phyloP scores from a whole-genome alignment of 2,888 invertebrate genomes.

The Agrilus cyanescens region DNA sequence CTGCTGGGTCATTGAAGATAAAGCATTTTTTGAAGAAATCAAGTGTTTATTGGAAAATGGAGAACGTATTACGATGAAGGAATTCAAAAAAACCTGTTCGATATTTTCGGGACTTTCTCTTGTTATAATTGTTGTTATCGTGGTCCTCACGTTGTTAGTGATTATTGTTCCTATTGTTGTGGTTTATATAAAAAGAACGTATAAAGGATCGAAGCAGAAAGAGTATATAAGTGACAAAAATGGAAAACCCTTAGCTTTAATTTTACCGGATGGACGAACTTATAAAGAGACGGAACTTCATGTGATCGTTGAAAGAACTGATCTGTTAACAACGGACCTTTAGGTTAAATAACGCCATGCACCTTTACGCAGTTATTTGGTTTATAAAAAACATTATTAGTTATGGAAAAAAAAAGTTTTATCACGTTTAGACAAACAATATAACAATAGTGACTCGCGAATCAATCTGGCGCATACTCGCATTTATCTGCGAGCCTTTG shows the following conservation, averaged over 20 bases:
- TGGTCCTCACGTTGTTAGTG: slow-evolving; percentile 37
- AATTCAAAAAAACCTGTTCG: slow-evolving; percentile 28
- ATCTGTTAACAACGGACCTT: slow-evolving; percentile 69
- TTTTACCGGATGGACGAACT: slow-evolving; percentile 69
- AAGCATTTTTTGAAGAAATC: slow-evolving; percentile 24
- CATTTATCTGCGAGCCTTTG: no score
- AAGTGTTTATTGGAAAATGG: slow-evolving; percentile 23
- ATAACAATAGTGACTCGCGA: no score
- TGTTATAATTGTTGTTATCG: slow-evolving; percentile 31
- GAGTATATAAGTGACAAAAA: slow-evolving; percentile 42
- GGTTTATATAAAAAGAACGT: slow-evolving; percentile 33
- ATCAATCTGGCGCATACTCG: no score
- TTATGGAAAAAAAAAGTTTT: no score
- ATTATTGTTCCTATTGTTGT: slow-evolving; percentile 31
- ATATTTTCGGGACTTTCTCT: slow-evolving; percentile 25
- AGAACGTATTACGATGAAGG: slow-evolving; percentile 21
- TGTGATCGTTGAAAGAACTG: slow-evolving; percentile 74
- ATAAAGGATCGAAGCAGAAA: slow-evolving; percentile 31
- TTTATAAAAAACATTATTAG: no score
- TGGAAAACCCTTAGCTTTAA: slow-evolving; percentile 48
- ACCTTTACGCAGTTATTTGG: no score
- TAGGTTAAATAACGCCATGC: slow-evolving; percentile 31
- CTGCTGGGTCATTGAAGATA: slow-evolving; percentile 32
- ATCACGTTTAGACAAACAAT: no score
- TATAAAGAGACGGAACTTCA: slow-evolving; percentile 79